A percentile compares a stretch with the other conserved stretches of the same genome.
These are phyloP conservation scores for Eledona agricola DNA, from an alignment of 2,888 invertebrate species.

Conservation along the genomic window DNA sequence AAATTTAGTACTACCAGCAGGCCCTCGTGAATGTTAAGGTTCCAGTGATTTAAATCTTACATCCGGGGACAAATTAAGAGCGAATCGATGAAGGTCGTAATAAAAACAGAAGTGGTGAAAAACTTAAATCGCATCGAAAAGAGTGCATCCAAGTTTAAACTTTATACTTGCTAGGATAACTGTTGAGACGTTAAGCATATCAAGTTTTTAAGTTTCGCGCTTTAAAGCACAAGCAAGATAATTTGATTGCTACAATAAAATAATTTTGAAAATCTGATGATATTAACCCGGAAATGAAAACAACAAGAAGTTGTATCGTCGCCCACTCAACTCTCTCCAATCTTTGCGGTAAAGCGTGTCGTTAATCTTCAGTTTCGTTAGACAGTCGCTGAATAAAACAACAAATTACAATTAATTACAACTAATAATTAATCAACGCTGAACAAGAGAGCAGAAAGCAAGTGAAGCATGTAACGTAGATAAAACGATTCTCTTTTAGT, in stretches of 20 bases:
- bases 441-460: conserved; percentile 25
- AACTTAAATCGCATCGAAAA: no score
- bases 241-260: no score
- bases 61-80: no score
- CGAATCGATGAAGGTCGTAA: no score
- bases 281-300: background rate
- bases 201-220: no score
- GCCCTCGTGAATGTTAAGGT: background rate
- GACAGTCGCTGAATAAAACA: conserved; percentile 23
- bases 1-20: background rate
- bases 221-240: no score
- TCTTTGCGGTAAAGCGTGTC: conserved; percentile 4
- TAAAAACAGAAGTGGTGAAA: no score
- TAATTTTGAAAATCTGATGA: no score
- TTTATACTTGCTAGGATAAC: no score
- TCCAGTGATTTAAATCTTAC: no score
- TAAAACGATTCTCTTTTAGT: conserved; percentile 16
- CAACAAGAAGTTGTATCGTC: background rate
- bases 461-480: conserved; percentile 24
- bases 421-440: conserved; percentile 27
- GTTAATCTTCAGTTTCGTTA: conserved; percentile 16
- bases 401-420: conserved; percentile 32
- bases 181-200: no score
- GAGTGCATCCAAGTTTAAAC: no score
- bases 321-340: conserved; percentile 1